Base-by-base conservation (phyloP, 2,113 vertebrate genomes). In the Corydoras sp. region DNA sequence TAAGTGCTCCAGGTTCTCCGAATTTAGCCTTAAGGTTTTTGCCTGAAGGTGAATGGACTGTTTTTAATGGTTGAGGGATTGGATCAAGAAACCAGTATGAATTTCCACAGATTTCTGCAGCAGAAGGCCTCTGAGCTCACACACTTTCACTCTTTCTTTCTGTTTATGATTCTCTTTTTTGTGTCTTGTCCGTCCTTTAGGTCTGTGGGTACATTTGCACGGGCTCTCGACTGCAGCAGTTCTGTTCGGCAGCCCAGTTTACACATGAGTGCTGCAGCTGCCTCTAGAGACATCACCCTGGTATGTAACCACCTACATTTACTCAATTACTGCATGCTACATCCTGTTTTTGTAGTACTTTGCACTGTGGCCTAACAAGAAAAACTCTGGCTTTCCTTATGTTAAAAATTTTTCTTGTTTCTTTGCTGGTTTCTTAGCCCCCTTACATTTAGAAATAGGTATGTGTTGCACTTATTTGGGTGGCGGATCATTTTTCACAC, bases 181-280 rank as follows among this genome's bases (percentile, higher is more conserved):
- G 62, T 65, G 24, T 51, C 29, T 11, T 24, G 24, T 13, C 18
- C 48, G 51, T 63, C 72, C 58, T 51, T 2, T 43, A 92, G 90
- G 68, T 92, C 90, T 29, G 90, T 92, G 12, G 90, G 90, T 30
- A 92, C 90, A 0, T 92, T 92, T 31, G 90, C 90, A 49, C 81
- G 90, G 76, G 90, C 90, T 51, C 75, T 92, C 80, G 90, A 92
- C 84, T 92, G 90, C 87, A 92, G 90, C 43, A 92, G 90, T 78
- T 91, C 90, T 11, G 87, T 91, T 66, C 88, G 90, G 53, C 90
- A 92, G 85, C 90, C 90, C 71, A 92, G 90, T 74, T 88, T 92
- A 24, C 90, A 92, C 80, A 92, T 92, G 90, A 92, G 90, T 4
- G 90, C 90, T 11, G 90, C 90, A 6, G 90, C 90, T 56, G 90